A percentile compares a stretch with the other conserved stretches of the same genome.
Conservation (phyloP, 2,113 vertebrate species). For the Phycodurus eques region DNA sequence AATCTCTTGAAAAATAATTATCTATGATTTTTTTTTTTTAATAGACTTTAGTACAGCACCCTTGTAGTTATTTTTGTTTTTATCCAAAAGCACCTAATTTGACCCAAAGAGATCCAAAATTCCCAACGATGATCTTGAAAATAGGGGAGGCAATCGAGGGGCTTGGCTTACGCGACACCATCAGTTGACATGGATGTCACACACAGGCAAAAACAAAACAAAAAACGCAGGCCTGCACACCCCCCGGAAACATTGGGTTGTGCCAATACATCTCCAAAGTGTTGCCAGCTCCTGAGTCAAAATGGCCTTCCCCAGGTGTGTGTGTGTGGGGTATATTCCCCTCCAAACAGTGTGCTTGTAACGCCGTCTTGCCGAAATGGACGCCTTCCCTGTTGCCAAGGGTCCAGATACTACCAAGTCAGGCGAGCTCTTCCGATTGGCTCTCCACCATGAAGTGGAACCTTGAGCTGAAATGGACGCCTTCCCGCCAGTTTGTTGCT, state of each 20-base stretch:
- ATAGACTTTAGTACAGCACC: constrained; percentile 66
- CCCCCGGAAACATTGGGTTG: constrained; percentile 8
- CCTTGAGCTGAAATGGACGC: neutral
- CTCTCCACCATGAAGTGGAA: neutral
- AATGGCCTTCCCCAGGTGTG: constrained; percentile 5
- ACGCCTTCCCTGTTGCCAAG: neutral
- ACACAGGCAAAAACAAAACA: constrained; percentile 18
- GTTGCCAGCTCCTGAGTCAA: neutral
- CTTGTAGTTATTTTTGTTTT: constrained; percentile 56
- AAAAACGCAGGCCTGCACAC: constrained; percentile 32
- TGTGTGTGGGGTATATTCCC: constrained; percentile 32
- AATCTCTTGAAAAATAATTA: constrained; percentile 79
- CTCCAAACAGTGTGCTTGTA: constrained; percentile 61
- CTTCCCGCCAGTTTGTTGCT: neutral
- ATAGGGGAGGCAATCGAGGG: constrained; percentile 26
- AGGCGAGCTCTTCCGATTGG: neutral
- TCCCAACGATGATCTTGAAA: constrained; percentile 43
- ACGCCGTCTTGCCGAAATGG: constrained; percentile 33
- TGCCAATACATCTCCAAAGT: constrained; percentile 23
- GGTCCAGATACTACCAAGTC: neutral
- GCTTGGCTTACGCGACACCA: constrained; percentile 33
- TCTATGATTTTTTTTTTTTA: constrained; percentile 62
- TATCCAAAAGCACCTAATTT: constrained; percentile 64
- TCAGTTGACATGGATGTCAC: constrained; percentile 46
- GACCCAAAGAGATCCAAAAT: constrained; percentile 46